Conservation (phyloP, 2,113 vertebrate species). For the Misgurnus mizolepis region DNA sequence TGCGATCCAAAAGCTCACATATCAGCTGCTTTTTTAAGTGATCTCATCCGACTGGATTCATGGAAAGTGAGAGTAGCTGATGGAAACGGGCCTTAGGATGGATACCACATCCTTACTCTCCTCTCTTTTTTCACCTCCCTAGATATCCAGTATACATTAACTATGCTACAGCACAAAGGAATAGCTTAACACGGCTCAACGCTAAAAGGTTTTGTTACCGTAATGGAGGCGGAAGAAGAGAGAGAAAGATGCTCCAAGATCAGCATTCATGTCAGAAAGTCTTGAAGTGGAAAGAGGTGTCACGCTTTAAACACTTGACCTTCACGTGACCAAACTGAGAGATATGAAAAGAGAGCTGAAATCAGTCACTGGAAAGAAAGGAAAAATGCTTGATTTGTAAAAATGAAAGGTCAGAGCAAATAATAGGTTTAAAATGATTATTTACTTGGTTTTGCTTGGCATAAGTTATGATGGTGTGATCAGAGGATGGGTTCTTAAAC, state of each 20-base stretch:
- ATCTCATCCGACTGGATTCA: constrained; percentile 46
- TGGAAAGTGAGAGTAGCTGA: constrained; percentile 37
- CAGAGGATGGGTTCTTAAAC: constrained; percentile 21
- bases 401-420: constrained; percentile 29
- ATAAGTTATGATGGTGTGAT: constrained; percentile 4
- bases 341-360: constrained; percentile 44
- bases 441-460: constrained; percentile 8
- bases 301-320: constrained; percentile 47
- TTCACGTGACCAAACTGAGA: constrained; percentile 43
- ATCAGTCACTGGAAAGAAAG: neutral
- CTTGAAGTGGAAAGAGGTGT: constrained; percentile 50
- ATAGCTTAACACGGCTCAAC: constrained; percentile 1
- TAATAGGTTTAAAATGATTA: constrained; percentile 17
- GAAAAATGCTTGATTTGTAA: neutral
- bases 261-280: constrained; percentile 50
- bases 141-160: constrained; percentile 30
- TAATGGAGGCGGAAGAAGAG: constrained; percentile 25
- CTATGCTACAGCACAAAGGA: neutral
- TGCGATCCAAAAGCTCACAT: constrained; percentile 39
- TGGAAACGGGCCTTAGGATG: neutral
- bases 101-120: constrained; percentile 13
- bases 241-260: constrained; percentile 32
- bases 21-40: constrained; percentile 49
- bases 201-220: constrained; percentile 29
- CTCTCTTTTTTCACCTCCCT: neutral